phyloP scores from a whole-genome alignment of 2,113 vertebrate genomes.

The Chrysemys picta region DNA sequence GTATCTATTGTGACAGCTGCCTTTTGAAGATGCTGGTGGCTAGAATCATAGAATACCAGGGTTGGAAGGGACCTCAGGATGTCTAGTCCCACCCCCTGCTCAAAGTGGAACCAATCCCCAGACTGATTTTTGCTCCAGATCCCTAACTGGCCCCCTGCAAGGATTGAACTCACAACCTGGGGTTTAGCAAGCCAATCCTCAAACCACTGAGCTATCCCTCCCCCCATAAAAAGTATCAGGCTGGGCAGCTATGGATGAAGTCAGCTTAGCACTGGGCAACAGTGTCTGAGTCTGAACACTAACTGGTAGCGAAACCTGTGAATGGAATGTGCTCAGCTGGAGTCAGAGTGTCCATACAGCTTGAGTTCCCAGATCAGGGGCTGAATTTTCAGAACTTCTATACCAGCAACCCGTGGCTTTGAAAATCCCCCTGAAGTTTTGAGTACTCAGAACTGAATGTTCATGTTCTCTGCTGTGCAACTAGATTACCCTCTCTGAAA shows the following conservation, averaged over 20 bases:
- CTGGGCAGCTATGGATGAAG: slow-evolving; percentile 90
- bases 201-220: too few relatives aligned
- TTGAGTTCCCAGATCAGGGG: background rate
- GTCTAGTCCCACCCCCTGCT: too few relatives aligned
- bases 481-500: background rate
- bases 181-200: too few relatives aligned
- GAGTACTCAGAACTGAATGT: background rate
- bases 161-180: too few relatives aligned
- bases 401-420: background rate
- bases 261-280: slow-evolving; percentile 82
- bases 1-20: background rate
- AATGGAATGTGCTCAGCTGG: slow-evolving; percentile 80
- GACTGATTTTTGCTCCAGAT: too few relatives aligned
- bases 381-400: background rate
- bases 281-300: slow-evolving; percentile 95
- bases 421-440: background rate
- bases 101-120: too few relatives aligned
- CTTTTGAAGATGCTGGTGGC: background rate
- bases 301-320: slow-evolving; percentile 91
- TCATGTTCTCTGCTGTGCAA: background rate
- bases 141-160: too few relatives aligned
- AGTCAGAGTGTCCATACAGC: background rate
- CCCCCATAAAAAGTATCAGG: slow-evolving; percentile 78
- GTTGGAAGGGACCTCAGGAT: too few relatives aligned
- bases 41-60: background rate